Evolutionary conservation across 2,888 invertebrate species (phyloP), one percentile per base, ranked within the genome.

Genomic region (Mayetiola destructor): DNA sequence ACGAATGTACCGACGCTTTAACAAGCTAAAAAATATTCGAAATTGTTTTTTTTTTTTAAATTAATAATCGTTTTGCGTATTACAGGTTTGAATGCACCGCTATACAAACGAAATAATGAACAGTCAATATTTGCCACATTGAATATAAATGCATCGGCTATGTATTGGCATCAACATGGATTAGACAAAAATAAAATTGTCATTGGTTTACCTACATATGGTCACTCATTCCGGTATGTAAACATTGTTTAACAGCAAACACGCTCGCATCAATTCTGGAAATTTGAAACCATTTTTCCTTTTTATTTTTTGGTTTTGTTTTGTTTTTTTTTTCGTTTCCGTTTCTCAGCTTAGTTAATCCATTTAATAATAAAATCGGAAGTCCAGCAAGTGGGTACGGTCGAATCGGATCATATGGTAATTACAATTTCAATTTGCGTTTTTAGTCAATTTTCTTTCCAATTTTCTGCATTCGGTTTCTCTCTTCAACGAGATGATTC

Each of bases 191-290:
- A 78, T 40, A 92, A 91, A 70, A 80, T 93, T 18, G 79, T 90
- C 10, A 76, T 93, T 1, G 93, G 93, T 0, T 76, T 93, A 64
- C 92, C 94, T 5, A 87, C 88, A 0, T 94, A 90, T 67, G 92
- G 89, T 0, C 89, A 90, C 66, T 30, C 42, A 3, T 56, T 56
- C 18, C 14, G 21, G 39, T 55, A 27, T 10, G 37, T n/a, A 40
- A 4, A 16, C 40, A 58, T n/a, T n/a, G n/a, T n/a, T 58, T 23
- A 32, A 6, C 32, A 32, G 32, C 32, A 32, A 32, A 32, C 10
- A 32, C 5, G 9, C 56, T 58, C n/a, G n/a, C n/a, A n/a, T n/a
- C n/a, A n/a, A n/a, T n/a, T n/a, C n/a, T n/a, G n/a, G n/a, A n/a
- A n/a, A n/a, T n/a, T n/a, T n/a, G n/a, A n/a, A n/a, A n/a, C n/a